Evolutionary conservation across 2,113 vertebrate species (phyloP), one percentile per base, ranked within the genome.

Genomic region (Halcyon senegalensis): DNA sequence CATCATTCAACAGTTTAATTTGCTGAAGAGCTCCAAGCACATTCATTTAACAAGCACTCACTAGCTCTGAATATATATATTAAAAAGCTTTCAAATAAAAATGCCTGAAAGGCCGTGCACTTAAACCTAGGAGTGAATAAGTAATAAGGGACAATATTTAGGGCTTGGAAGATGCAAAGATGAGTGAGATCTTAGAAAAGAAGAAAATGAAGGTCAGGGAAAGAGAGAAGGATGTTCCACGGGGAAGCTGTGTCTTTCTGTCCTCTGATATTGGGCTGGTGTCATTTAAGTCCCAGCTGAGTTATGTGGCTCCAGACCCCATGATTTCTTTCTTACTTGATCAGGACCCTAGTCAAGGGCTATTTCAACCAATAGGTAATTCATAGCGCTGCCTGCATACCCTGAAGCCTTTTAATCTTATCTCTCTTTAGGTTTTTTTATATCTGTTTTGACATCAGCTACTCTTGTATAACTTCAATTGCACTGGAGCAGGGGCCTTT

Each of bases 11-110:
- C 13, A 59, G 72, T 93, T 94, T 92, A 91, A 89, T 96, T 96
- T 92, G 77, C 46, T 77, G 75, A 90, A 92, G 46, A 81, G 51
- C 35, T 95, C 94, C 75, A 79, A 89, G 89, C 21, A 90, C 94
- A 94, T 86, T 43, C 5, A 41, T 96, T 79, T 94, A 92, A 64
- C 53, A 84, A 92, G 39, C 39, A 82, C 56, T 69, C 23, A 8
- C 31, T 23, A 16, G 63, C 59, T 78, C 64, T 59, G 68, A 90
- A 72, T 39, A 37, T 82, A 55, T 86, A 27, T 50, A 84, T 43
- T 50, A 10, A 63, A 51, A 44, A 74, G 7, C 10, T 84, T 93
- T 77, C 59, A 77, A 70, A 84, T 67, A 59, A 74, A 82, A 92
- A 58, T 19, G 5, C 31, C 68, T 43, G 50, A 86, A 80, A 84